A percentile compares a stretch with the other conserved stretches of the same genome.
phyloP scores from a whole-genome alignment of 1,140 invertebrate genomes.

The Euschistus heros region DNA sequence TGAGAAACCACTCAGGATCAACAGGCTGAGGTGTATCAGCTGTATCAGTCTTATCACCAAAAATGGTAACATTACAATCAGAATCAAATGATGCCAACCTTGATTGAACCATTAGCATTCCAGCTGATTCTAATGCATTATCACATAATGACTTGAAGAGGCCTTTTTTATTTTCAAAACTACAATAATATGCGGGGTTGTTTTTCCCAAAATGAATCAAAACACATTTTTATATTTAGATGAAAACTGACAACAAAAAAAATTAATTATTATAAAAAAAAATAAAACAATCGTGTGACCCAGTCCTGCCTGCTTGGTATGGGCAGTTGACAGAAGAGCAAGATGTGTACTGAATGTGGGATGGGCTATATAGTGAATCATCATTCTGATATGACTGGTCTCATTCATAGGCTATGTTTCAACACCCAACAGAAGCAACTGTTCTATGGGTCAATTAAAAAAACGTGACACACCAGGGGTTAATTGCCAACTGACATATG shows the following conservation, averaged over 20 bases:
- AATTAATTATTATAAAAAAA: background rate
- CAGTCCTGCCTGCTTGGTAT: background rate
- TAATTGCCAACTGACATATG: constrained; percentile 5
- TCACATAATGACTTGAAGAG: constrained; percentile 16
- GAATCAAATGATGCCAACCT: constrained; percentile 4
- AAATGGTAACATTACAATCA: background rate
- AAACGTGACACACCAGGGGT: constrained; percentile 1
- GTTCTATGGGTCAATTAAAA: background rate
- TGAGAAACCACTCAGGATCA: constrained; percentile 1
- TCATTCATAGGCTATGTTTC: constrained; percentile 5
- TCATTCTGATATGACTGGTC: constrained; percentile 7
- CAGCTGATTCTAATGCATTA: constrained; percentile 15
- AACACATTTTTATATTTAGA: background rate
- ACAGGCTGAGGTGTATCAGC: background rate
- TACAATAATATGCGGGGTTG: constrained; percentile 17
- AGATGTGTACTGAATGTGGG: constrained; percentile 3
- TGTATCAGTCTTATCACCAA: background rate
- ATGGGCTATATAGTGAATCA: background rate
- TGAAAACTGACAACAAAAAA: background rate
- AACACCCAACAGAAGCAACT: background rate
- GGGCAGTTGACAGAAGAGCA: background rate
- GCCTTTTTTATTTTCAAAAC: constrained; percentile 1
- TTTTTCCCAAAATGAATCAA: constrained; percentile 13
- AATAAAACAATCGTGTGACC: background rate
- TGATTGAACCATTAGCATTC: background rate